Base-by-base conservation (phyloP, 2,797 vertebrate genomes). In the Leucoraja ocellata region DNA sequence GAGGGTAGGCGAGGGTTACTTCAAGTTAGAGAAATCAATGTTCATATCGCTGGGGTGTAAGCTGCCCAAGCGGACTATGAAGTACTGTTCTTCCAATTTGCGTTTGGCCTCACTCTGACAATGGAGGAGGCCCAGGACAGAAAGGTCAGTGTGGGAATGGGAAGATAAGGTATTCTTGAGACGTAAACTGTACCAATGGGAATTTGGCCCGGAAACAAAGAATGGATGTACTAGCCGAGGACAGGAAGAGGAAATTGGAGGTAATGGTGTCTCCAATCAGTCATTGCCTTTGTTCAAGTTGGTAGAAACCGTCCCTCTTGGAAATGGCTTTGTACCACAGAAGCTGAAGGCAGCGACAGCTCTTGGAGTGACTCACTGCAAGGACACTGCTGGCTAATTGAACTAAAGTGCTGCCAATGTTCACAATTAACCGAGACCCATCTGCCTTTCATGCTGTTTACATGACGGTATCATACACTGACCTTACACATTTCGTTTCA, bases 391-490 rank as follows among this genome's bases (percentile, higher is more conserved):
- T 73, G 90, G 71, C 90, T 92, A 71, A 76, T 76, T 39, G 71
- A 28, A 58, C 8, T n/a, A 25, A 71, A 68, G 9, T 76, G 90
- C 71, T 92, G 90, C 90, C 90, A 92, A 92, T 92, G 76, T 76
- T 21, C 39, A 28, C 90, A 92, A 92, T 92, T 92, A 74, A 92
- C 90, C 74, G 39, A 76, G 36, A 39, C 90, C 90, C 90, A 92
- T 92, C 90, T 92, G 90, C 90, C 90, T 92, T 74, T 73, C 90
- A 74, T 36, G 90, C 90, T 92, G 90, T 92, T 92, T 92, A 76
- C 54, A 39, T 92, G 90, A 92, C 71, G 54, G 58, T 92, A 36
- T 92, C 76, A 92, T 76, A 92, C 36, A 92, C 71, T 92, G 71
- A 92, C 71, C 90, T 74, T 46, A 74, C 73, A 74, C 73, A 92